Base-by-base conservation (phyloP, 2,797 vertebrate species). In the Nannoperca australis region DNA sequence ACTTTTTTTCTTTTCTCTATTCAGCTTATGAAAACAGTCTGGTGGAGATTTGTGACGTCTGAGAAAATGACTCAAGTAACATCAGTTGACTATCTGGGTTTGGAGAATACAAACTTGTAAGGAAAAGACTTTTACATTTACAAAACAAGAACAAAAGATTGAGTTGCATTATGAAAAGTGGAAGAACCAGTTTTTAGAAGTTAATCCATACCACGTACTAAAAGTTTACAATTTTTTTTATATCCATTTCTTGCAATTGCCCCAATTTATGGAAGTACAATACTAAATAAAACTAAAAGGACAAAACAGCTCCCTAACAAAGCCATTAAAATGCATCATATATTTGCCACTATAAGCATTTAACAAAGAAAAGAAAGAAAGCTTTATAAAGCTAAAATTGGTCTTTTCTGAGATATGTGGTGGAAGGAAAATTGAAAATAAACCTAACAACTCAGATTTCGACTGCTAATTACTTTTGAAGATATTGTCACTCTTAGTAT, bases 401-500 rank as follows among this genome's bases (percentile, higher is more conserved):
- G 6, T 67, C 22, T 75, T 68, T 75, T 68, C 7, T 47, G 17
- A 24, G 55, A 22, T 8, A 15, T 27, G 1, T 40, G 12, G 15
- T 55, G 51, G 51, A 40, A 22, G 66, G 7, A 20, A 40, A 30
- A 32, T 5, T 54, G 17, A 42, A 63, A 67, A 27, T 6, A 30
- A 64, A 55, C 13, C 14, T 4, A 74, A 74, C 24, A 55, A 44
- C 5, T 47, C 27, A 30, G 42, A 76, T 68, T 59, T 24, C 32
- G 12, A 60, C 38, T 61, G 30, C 36, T 64, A 42, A 69, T 80
- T 49, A 14, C 27, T 53, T 47, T 22, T 68, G 36, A 78, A 72
- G 56, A 34, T 44, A 32, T 36, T n/a, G 32, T 15, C 34, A 54
- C 53, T 65, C 50, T 77, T 32, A n/a, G 56, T 59, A 18, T 45